These are phyloP conservation scores for Danio kyathit DNA, from an alignment of 2,797 vertebrate genomes.

Conservation along the genomic window DNA sequence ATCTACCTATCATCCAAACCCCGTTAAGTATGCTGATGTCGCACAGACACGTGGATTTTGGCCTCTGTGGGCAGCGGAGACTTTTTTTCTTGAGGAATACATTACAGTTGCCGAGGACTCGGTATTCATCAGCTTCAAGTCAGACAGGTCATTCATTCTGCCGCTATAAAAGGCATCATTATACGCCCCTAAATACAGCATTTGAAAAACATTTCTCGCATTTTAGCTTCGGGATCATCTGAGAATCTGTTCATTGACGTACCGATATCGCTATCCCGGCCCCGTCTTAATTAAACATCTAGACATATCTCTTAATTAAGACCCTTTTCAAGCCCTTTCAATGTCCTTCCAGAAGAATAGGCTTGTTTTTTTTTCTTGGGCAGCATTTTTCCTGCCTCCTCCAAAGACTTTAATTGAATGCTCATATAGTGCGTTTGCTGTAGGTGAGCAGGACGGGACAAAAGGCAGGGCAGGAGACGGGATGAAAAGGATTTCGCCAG, in stretches of 20 bases:
- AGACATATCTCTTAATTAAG: constrained; percentile 87
- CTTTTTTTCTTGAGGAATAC: constrained; percentile 25
- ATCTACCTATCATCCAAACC: constrained; percentile 35
- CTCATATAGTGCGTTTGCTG: constrained; percentile 78
- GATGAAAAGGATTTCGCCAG: constrained; percentile 81
- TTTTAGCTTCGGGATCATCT: constrained; percentile 67
- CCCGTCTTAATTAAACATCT: constrained; percentile 82
- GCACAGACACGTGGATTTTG: constrained; percentile 49
- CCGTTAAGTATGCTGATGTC: constrained; percentile 35
- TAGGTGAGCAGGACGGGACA: constrained; percentile 68
- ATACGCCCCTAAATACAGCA: constrained; percentile 72
- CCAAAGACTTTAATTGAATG: constrained; percentile 93
- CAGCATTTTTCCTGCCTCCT: constrained; percentile 79
- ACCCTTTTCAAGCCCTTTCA: constrained; percentile 81
- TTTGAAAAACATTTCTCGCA: constrained; percentile 81
- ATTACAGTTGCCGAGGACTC: constrained; percentile 54
- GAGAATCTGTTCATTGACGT: constrained; percentile 63
- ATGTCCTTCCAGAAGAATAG: constrained; percentile 81
- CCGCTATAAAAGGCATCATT: constrained; percentile 72
- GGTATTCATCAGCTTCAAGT: constrained; percentile 68
- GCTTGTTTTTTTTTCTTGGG: constrained; percentile 69
- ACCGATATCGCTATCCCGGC: constrained; percentile 69
- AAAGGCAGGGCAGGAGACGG: constrained; percentile 72
- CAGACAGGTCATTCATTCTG: constrained; percentile 69
- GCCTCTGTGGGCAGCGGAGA: constrained; percentile 28